Evolutionary conservation across 1,140 invertebrate genomes (phyloP), one percentile per base, ranked within the genome.

Genomic region (Microplitis mediator): DNA sequence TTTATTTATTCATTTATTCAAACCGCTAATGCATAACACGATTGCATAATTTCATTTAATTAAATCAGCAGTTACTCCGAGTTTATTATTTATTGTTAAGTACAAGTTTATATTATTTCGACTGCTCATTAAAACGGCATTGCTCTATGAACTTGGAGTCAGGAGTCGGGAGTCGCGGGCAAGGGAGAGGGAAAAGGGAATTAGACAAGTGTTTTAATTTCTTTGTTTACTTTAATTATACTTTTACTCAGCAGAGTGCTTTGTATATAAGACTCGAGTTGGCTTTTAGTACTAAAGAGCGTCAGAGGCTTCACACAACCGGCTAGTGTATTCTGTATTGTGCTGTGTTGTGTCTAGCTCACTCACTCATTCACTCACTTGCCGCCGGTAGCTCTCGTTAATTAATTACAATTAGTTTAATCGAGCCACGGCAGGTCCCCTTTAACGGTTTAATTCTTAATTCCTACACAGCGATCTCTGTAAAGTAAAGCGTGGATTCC

Each of bases 351-450:
- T 23, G 23, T 23, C 23, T 23, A 23, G 23, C 23, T 23, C 23
- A 23, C 23, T 23, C 23, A 23, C 23, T 23, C 23, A 23, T 2
- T 23, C 23, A 23, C 23, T 23, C 23, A 23, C 8, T 36, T 31
- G 11, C 36, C 52, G 70, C 71, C 72, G 65, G 69, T 75, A 54
- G 50, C 31, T 58, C 77, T 82, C 71, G 79, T 84, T 83, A 85
- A 85, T 85, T 85, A 85, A 85, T 85, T 85, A 82, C 82, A 85
- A 85, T 85, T 84, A 85, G 82, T 85, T 83, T 83, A 85, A 82
- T 80, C 77, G 81, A 84, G 77, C 74, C 74, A 72, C 71, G 69
- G 69, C 35, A 74, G 75, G 31, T 69, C 60, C 73, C 80, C 78
- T 78, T 77, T 76, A 69, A 60, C 51, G 36, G 68, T 75, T 80